Evolutionary conservation across 2,888 invertebrate genomes (phyloP), one percentile per base, ranked within the genome.

Genomic region (Sylvicola cinctus): DNA sequence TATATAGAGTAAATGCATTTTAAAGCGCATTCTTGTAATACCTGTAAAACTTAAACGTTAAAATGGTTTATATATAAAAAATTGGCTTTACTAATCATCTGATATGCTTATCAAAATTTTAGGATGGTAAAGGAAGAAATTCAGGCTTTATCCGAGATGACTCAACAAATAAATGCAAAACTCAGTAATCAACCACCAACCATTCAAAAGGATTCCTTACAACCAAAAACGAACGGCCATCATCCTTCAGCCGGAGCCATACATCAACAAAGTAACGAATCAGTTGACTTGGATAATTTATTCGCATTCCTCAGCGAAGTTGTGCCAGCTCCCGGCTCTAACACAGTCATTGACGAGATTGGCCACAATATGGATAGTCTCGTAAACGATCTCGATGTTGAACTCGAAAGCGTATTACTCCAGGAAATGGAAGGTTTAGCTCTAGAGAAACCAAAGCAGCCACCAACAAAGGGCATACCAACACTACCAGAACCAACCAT

Each of bases 251-350:
- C 41, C 4, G 48, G 47, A 31, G 44, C 49, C n/a, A 41, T 44
- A 1, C 45, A 46, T 33, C 52, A 33, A 40, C 60, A 39, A 50
- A 62, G 46, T 41, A 57, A 72, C 7, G 81, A 81, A 47, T 76
- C 80, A 0, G 79, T 87, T 1, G 85, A 87, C 52, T 59, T 88
- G 46, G 88, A 88, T 55, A 85, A 85, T 55, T 60, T 88, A 45
- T 88, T 88, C 59, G 84, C 84, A 37, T 88, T 88, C 59, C 62
- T 88, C 15, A 81, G 83, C 1, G 87, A 87, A 45, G 76, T 80
- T 27, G 67, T 68, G 39, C 64, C 64, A 2, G 51, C 58, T 4
- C 64, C 62, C 11, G 68, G 64, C 46, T 63, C 66, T 41, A 72
- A 72, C 41, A 68, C 71, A 32, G 59, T 74, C 13, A 74, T 84